phyloP scores from a whole-genome alignment of 2,888 invertebrate genomes.

The Vandiemenella viatica region DNA sequence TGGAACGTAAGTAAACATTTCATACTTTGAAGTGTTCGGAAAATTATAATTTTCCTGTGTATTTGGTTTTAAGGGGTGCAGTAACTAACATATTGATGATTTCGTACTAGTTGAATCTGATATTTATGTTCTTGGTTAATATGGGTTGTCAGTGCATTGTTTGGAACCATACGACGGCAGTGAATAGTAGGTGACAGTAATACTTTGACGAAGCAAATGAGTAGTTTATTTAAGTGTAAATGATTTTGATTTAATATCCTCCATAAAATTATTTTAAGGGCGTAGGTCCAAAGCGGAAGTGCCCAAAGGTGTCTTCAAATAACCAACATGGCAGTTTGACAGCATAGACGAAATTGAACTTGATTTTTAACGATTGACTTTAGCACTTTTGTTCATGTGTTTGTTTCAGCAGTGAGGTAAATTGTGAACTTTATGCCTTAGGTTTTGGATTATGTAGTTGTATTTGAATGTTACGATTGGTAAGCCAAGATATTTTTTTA shows the following conservation, averaged over 20 bases:
- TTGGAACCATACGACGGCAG: too few species aligned
- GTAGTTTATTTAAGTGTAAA: too few species aligned
- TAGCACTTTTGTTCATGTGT: too few species aligned
- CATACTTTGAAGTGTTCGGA: not conserved
- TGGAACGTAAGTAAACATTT: conserved; percentile 20
- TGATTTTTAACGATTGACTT: too few species aligned
- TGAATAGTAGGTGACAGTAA: not conserved
- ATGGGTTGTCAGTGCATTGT: not conserved
- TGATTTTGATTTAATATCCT: not conserved
- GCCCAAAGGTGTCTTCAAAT: conserved; percentile 12
- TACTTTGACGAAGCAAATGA: too few species aligned
- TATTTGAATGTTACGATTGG: too few species aligned
- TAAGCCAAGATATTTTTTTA: too few species aligned
- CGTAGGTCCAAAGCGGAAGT: conserved; percentile 18
- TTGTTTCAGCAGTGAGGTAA: too few species aligned
- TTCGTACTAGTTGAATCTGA: not conserved
- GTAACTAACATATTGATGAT: not conserved
- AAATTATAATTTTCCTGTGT: not conserved
- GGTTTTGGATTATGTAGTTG: too few species aligned
- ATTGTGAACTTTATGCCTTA: too few species aligned
- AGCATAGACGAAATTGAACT: conserved; percentile 8
- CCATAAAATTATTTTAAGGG: conserved; percentile 10
- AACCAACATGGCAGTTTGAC: conserved; percentile 20
- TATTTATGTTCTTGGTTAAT: too few species aligned
- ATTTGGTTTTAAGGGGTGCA: not conserved